A percentile compares a stretch with the other conserved stretches of the same genome.
phyloP scores from a whole-genome alignment of 1,140 invertebrate genomes.

The Doryteuthis pealeii region DNA sequence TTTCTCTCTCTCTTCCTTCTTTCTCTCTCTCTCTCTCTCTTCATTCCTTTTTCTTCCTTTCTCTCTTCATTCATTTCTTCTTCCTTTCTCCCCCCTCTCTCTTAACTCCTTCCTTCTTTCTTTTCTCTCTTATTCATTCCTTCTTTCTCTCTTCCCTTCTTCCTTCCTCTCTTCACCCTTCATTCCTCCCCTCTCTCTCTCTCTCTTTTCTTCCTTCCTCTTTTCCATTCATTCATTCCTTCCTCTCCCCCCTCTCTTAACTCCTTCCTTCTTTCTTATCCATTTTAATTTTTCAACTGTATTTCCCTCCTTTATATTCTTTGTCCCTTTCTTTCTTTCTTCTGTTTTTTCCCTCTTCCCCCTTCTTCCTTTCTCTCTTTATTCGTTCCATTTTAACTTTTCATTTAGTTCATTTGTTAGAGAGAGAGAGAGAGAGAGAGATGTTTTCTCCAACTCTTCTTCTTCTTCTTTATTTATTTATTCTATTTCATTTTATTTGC shows the following conservation, averaged over 20 bases:
- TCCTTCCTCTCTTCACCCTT: not conserved
- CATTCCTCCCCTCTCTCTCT: not conserved
- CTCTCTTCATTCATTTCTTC: too few species aligned
- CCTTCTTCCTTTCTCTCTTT: too few species aligned
- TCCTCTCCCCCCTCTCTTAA: not conserved
- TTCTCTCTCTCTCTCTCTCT: too few species aligned
- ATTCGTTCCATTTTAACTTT: too few species aligned
- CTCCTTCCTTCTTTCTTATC: not conserved
- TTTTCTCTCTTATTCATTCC: not conserved
- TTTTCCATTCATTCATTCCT: not conserved
- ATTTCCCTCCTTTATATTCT: not conserved
- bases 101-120: not conserved
- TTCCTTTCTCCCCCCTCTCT: not conserved
- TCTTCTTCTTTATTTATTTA: too few species aligned
- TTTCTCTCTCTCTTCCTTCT: not conserved
- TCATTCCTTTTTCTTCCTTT: too few species aligned
- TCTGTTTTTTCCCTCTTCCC: not conserved
- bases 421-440: too few species aligned
- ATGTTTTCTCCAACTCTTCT: too few species aligned
- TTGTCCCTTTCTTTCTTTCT: not conserved
- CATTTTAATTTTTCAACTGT: not conserved
- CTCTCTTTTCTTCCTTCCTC: not conserved
- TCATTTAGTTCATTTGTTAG: too few species aligned
- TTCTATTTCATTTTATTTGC: too few species aligned
- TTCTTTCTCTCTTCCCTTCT: not conserved